phyloP scores from a whole-genome alignment of 2,113 vertebrate genomes.

The Collichthys lucidus region DNA sequence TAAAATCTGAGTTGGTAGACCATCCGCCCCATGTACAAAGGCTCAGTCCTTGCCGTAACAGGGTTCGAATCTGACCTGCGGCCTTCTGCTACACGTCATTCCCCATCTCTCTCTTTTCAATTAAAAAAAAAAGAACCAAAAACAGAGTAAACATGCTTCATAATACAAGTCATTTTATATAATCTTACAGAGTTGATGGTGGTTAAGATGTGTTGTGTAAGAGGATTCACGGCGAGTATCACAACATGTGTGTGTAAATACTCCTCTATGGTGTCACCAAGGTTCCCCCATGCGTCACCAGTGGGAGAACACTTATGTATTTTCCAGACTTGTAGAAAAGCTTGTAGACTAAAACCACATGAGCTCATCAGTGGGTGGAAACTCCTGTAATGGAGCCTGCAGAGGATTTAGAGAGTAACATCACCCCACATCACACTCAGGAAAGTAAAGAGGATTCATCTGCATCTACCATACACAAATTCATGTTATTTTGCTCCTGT shows the following conservation, averaged over 20 bases:
- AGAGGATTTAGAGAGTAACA: conserved; percentile 36
- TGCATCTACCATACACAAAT: conserved; percentile 18
- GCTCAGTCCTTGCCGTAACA: too few relatives aligned
- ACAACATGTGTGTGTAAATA: conserved; percentile 34
- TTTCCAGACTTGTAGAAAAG: conserved; percentile 36
- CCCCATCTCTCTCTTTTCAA: too few relatives aligned
- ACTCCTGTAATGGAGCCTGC: conserved; percentile 39
- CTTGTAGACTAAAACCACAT: conserved; percentile 35
- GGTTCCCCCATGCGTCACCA: conserved; percentile 12
- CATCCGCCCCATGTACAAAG: too few relatives aligned
- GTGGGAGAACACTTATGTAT: conserved; percentile 33
- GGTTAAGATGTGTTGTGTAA: not conserved
- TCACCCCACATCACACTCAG: not conserved
- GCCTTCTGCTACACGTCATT: too few relatives aligned
- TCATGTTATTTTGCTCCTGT: not conserved
- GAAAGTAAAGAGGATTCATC: conserved; percentile 17
- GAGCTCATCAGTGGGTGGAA: conserved; percentile 46
- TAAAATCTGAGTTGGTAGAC: too few relatives aligned
- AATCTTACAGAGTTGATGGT: not conserved
- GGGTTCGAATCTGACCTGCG: too few relatives aligned
- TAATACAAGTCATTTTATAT: not conserved
- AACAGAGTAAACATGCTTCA: not conserved
- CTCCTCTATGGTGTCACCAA: conserved; percentile 9
- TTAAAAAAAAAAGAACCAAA: not conserved
- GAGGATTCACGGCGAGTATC: not conserved